Conservation (phyloP, 2,888 invertebrate species). For the Stenoptilia bipunctidactyla region DNA sequence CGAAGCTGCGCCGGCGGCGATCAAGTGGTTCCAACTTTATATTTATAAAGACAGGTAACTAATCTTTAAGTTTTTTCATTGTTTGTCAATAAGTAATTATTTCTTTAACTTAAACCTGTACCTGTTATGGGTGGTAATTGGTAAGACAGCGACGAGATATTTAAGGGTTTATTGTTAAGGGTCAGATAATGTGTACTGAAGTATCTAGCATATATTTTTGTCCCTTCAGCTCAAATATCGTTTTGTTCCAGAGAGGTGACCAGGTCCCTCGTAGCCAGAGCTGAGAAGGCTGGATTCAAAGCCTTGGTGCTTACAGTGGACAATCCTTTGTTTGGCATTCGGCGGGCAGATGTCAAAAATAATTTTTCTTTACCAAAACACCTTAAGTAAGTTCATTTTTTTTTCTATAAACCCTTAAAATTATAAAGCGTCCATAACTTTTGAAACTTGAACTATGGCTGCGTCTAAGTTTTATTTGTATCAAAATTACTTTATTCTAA, state of each 20-base stretch:
- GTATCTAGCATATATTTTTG: too few relatives aligned
- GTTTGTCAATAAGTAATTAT: too few relatives aligned
- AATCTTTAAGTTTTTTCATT: too few relatives aligned
- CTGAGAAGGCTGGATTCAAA: slow-evolving; percentile 87
- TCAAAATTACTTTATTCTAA: background rate
- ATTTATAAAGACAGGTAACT: slow-evolving; percentile 84
- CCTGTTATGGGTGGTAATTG: too few relatives aligned
- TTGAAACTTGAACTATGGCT: background rate
- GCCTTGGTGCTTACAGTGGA: slow-evolving; percentile 92
- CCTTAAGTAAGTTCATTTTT: slow-evolving; percentile 71
- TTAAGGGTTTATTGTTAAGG: too few relatives aligned
- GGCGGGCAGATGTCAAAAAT: slow-evolving; percentile 86
- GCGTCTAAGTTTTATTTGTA: background rate
- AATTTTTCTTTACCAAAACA: slow-evolving; percentile 86
- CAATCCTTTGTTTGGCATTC: slow-evolving; percentile 86
- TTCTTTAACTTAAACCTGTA: too few relatives aligned
- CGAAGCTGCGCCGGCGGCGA: slow-evolving; percentile 77
- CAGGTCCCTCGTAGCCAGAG: slow-evolving; percentile 77
- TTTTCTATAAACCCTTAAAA: too few relatives aligned
- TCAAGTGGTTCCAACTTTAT: slow-evolving; percentile 94
- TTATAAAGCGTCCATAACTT: background rate
- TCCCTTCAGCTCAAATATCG: too few relatives aligned
- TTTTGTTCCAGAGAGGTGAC: slow-evolving; percentile 73
- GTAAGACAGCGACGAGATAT: too few relatives aligned
- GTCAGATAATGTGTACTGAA: slow-evolving; percentile 6